Evolutionary conservation across 2,888 invertebrate species (phyloP), one percentile per base, ranked within the genome.

Genomic region (Smittia aterrima): DNA sequence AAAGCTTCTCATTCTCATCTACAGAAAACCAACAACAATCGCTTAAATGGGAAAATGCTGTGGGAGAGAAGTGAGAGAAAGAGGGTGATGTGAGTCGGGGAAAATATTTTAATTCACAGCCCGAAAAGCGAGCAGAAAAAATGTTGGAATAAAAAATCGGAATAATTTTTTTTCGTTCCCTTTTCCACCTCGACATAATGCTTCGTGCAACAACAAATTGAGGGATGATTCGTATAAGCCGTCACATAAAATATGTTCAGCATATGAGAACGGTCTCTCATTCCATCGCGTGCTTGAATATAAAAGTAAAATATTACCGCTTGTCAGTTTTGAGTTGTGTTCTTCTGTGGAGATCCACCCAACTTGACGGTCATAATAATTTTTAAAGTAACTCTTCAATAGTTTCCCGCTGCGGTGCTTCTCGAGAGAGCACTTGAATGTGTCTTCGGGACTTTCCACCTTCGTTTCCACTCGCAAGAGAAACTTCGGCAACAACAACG

Each of bases 141-240:
- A 66, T 66, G 62, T 66, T 66, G 66, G 20, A 66, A 66, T 66
- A 66, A 66, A 66, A 66, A 66, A 66, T 66, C 20, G 66, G 66
- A 66, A 66, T 66, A 66, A 66, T n/a, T 66, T 62, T 62, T 62
- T 18, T 25, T 25, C 32, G 16, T 25, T 66, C 66, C 66, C 6
- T 66, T 66, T 66, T 66, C 66, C 66, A 66, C 66, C 66, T 66
- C 66, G 13, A n/a, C 20, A 66, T 66, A 66, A 66, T 27, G 66
- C 27, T 66, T 25, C 11, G 27, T 66, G 25, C 25, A 66, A 58
- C 58, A 58, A 58, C 58, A 58, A 58, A n/a, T 58, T 58, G 3
- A 16, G 47, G 47, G 47, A 6, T 3, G n/a, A 6, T 47, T n/a
- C 47, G 47, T 32, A 32, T 32, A 9, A 9, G 3, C 3, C 32